Percentiles rank a stretch among this genome's conserved stretches.
These are phyloP conservation scores for Orycteropus afer DNA, from an alignment of 2,113 vertebrate genomes.

Conservation along the genomic window DNA sequence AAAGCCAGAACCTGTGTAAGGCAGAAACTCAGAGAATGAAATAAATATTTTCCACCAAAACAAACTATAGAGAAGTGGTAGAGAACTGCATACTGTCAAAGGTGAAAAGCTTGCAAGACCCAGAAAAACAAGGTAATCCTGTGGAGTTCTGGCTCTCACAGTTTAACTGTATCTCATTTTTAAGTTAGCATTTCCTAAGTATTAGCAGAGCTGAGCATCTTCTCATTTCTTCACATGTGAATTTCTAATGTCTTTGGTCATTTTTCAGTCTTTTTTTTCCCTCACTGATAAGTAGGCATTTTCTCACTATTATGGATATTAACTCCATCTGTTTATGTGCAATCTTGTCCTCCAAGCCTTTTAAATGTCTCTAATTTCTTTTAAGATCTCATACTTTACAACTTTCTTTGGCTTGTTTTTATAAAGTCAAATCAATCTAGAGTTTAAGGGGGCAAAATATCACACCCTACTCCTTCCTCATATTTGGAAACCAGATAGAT, in stretches of 20 bases:
- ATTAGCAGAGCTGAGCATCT: not conserved
- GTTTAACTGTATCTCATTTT: not conserved
- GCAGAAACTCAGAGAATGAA: not conserved
- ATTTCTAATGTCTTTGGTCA: not conserved
- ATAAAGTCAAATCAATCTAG: not conserved
- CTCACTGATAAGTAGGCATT: not conserved
- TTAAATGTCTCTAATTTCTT: not conserved
- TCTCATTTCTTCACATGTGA: not conserved
- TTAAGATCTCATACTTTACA: not conserved
- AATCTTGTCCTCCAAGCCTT: not conserved
- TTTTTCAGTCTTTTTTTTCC: not conserved
- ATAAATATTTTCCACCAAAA: not conserved
- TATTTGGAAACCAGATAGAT: not conserved
- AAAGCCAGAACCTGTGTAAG: not conserved
- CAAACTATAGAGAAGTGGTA: not conserved
- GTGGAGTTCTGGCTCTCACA: not conserved
- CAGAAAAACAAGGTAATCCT: not conserved
- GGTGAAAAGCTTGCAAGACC: not conserved
- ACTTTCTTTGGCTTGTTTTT: not conserved
- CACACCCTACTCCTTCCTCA: not conserved
- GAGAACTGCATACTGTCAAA: not conserved
- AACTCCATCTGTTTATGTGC: not conserved
- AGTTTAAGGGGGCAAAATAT: not conserved
- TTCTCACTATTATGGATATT: not conserved
- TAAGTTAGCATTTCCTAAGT: not conserved